These are phyloP conservation scores for Ptychadena robeensis DNA, from an alignment of 2,797 vertebrate genomes.

Conservation along the genomic window DNA sequence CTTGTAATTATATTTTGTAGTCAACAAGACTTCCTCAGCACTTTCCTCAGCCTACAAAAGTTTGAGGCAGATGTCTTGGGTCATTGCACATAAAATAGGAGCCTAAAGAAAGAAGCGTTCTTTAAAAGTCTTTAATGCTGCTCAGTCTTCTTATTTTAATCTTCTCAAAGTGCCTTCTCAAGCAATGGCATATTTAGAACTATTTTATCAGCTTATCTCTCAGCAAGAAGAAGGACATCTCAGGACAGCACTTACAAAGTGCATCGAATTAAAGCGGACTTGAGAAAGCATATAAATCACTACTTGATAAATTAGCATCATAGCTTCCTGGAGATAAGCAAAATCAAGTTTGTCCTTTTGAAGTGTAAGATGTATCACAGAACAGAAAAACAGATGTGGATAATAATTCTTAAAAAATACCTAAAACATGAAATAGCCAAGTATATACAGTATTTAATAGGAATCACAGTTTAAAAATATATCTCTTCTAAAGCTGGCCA, in stretches of 20 bases:
- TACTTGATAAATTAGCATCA: conserved; percentile 56
- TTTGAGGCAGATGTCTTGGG: conserved; percentile 44
- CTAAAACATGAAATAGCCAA: not conserved
- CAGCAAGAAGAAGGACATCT: conserved; percentile 54
- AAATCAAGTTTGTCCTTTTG: conserved; percentile 54
- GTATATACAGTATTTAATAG: not conserved
- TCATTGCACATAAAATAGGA: conserved; percentile 36
- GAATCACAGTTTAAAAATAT: not conserved
- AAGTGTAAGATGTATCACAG: conserved; percentile 52
- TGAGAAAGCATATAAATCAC: conserved; percentile 42
- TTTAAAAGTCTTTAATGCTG: conserved; percentile 60
- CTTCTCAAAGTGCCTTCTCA: conserved; percentile 65
- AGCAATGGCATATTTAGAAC: conserved; percentile 66
- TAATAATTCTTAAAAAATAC: conserved; percentile 20
- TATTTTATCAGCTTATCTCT: conserved; percentile 66
- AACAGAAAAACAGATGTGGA: conserved; percentile 35
- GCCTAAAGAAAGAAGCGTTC: conserved; percentile 35
- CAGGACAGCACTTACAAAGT: conserved; percentile 53
- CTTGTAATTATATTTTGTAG: too few species aligned
- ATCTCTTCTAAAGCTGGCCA: too few species aligned
- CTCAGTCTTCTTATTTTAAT: conserved; percentile 68
- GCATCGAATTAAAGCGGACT: conserved; percentile 56
- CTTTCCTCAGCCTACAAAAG: conserved; percentile 54
- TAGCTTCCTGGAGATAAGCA: conserved; percentile 39
- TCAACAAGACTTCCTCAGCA: too few species aligned